Base-by-base conservation (phyloP, 2,113 vertebrate genomes). In the Probosciger aterrimus region DNA sequence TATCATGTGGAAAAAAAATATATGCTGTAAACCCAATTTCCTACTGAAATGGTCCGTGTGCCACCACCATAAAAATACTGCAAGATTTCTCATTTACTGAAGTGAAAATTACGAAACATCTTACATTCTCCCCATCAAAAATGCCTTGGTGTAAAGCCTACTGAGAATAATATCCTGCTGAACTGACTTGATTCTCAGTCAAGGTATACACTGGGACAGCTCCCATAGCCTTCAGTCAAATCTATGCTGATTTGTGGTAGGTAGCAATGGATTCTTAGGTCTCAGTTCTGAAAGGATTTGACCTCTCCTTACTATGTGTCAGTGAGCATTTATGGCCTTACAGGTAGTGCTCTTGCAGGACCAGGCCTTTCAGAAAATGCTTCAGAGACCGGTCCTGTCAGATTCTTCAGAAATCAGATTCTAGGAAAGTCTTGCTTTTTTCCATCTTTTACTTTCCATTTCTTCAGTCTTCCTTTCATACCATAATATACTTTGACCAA, bases 21-120 rank as follows among this genome's bases (percentile, higher is more conserved):
- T 57, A 65, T 62, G 60, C 53, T 57, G 14, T 91, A 96, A 97
- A 97, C 86, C 67, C 71, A 47, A 55, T 96, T 97, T 96, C 93
- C 74, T 86, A 76, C 64, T 57, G 17, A 96, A 95, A 96, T 59
- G 63, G 85, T 90, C 69, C 85, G 52, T 74, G 86, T 68, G 89
- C 55, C 30, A 76, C 50, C 79, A 59, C 73, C 74, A 95, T 52
- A 97, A 97, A 97, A 97, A 97, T 75, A 95, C 35, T 57, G 18
- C 27, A 84, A 90, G 65, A 93, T 81, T 93, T 88, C 69, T 85
- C 92, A 92, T 88, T 93, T 92, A 86, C 31, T 87, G 91, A 96
- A 93, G 80, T 85, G 86, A 94, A 92, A 96, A 77, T 92, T 83
- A 75, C 37, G 90, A 90, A 86, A 82, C 28, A 18, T 77, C 75